A percentile compares a stretch with the other conserved stretches of the same genome.
Evolutionary conservation across 1,140 invertebrate genomes (phyloP).

Genomic region (Helicoverpa zea): DNA sequence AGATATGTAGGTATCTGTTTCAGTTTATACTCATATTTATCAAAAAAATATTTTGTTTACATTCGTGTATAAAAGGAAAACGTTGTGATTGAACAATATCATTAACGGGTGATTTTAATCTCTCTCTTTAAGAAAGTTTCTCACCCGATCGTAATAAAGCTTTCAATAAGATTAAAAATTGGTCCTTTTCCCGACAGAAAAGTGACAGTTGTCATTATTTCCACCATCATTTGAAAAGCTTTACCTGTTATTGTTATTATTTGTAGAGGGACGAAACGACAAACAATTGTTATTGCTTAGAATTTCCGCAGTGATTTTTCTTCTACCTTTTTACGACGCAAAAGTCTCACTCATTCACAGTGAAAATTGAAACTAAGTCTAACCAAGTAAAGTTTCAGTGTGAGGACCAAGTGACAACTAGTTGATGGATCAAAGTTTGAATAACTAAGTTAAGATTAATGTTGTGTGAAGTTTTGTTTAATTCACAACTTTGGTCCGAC

Average conservation of each 20-base stretch:
- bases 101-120: too few species aligned
- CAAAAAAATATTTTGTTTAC: too few species aligned
- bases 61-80: too few species aligned
- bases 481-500: slow-evolving; percentile 23
- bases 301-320: too few species aligned
- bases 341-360: background rate
- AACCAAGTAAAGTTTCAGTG: background rate
- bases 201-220: slow-evolving; percentile 5
- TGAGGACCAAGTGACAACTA: background rate
- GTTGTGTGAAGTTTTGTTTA: slow-evolving; percentile 26
- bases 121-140: too few species aligned
- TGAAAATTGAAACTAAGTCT: background rate
- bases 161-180: background rate
- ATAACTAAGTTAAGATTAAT: slow-evolving; percentile 42
- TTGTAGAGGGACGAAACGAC: too few species aligned
- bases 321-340: too few species aligned
- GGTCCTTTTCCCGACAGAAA: background rate
- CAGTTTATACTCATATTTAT: too few species aligned
- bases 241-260: background rate
- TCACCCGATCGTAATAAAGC: background rate
- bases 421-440: slow-evolving; percentile 25
- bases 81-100: too few species aligned
- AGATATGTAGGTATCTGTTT: too few species aligned
- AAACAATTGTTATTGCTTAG: too few species aligned
- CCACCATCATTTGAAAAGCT: background rate